These are phyloP conservation scores for Clinocottus analis DNA, from an alignment of 2,113 vertebrate genomes.

Conservation along the genomic window DNA sequence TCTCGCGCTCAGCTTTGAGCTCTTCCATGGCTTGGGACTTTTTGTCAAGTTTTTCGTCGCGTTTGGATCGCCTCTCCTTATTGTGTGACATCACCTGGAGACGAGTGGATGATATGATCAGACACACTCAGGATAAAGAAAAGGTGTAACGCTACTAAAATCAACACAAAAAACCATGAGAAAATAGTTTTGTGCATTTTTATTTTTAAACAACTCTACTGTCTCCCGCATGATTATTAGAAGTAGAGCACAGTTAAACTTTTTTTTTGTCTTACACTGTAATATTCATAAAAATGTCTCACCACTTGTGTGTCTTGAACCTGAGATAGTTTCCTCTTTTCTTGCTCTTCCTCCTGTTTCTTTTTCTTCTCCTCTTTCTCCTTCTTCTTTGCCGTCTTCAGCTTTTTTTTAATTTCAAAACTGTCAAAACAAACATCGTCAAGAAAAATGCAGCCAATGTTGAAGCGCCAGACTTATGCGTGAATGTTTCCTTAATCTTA, in stretches of 20 bases:
- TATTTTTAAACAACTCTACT: neutral
- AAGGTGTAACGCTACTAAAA: neutral
- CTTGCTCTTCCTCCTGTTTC: conserved; percentile 96
- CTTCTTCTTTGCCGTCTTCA: conserved; percentile 98
- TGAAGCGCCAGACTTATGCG: neutral
- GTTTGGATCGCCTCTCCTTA: conserved; percentile 95
- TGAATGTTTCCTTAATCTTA: neutral
- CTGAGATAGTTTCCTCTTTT: conserved; percentile 96
- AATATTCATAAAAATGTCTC: conserved; percentile 42
- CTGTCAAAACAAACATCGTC: conserved; percentile 71
- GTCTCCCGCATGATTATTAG: neutral
- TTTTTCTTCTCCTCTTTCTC: conserved; percentile 99
- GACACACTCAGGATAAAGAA: neutral
- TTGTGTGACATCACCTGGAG: conserved; percentile 96
- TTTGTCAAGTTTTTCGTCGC: conserved; percentile 97
- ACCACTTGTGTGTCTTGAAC: conserved; percentile 95
- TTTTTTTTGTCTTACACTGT: neutral
- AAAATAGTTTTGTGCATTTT: neutral
- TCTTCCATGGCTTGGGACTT: conserved; percentile 99
- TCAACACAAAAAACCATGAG: neutral
- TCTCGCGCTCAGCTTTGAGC: conserved; percentile 96
- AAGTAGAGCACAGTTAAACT: neutral
- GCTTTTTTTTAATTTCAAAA: conserved; percentile 99
- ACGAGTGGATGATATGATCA: neutral
- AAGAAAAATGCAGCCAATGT: neutral